Base-by-base conservation (phyloP, 2,113 vertebrate species). In the Carassius carassius region DNA sequence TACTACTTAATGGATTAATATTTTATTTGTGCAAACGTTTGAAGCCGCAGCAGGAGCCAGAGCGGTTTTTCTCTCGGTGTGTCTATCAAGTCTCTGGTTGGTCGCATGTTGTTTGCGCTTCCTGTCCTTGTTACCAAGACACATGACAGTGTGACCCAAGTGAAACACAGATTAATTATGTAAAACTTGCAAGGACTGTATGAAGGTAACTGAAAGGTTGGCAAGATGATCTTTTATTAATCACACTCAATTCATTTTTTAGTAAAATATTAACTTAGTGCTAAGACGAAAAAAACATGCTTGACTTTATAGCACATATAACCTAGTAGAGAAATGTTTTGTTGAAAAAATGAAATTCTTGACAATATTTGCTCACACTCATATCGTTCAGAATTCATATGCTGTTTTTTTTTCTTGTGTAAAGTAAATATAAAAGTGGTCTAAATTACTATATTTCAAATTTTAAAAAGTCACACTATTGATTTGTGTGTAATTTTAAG, bases 1-100 rank as follows among this genome's bases (percentile, higher is more conserved):
- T 86, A 92, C 92, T 92, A 93, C 92, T 94, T 94, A 94, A 91
- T 87, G 85, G 86, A 93, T 94, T 86, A 93, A 94, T 94, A 94
- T 94, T 94, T 94, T 89, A 94, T 94, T 88, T 84, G 88, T 88
- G 90, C 90, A 90, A 78, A 69, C 41, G 44, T 29, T 35, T 75
- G 69, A 85, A 85, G 47, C 41, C 35, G 12, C 23, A 37, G 63
- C 41, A 21, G 41, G 65, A 32, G 60, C 17, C 60, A 12, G 60
- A 37, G 76, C 17, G 65, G 58, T 81, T 41, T 63, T 25, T 21
- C 51, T 62, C 51, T 78, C 51, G 6, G 37, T 49, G 4, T 10
- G 35, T 41, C 62, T 69, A 16, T 49, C 16, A 37, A 78, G 51
- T 41, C 82, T n/a, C 69, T 70, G 56, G 56, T 67, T 87, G 76